Base-by-base conservation (phyloP, 1,140 invertebrate genomes). In the Eueides isabella region DNA sequence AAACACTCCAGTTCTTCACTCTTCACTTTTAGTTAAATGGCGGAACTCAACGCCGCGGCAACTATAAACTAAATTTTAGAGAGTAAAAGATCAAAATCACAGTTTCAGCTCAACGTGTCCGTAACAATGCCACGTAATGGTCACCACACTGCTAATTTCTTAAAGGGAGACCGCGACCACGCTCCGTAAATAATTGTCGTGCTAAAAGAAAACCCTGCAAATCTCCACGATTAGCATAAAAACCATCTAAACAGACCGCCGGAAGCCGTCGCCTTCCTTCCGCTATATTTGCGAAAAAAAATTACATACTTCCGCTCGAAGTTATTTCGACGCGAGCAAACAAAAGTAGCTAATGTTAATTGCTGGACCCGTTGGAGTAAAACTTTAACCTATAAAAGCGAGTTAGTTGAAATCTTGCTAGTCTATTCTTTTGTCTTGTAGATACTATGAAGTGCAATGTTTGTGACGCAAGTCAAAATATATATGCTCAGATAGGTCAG, bases 151-250 rank as follows among this genome's bases (percentile, higher is more conserved):
- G 74, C 80, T 86, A 86, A 87, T 88, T 82, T 85, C 85, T 86
- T 85, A 84, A 85, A 84, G 80, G 82, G 80, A 77, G 80, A 74
- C 64, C 77, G 71, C 72, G 70, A 69, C 72, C 81, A 73, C 72
- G 71, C 65, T 72, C 79, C 75, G 84, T 91, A 87, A 92, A 92
- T 92, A 92, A 92, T 88, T 83, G 83, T 87, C 81, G 79, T 75
- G 84, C 86, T 86, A 87, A 90, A 89, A 90, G 84, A 88, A 87
- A 90, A 78, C 81, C 80, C 84, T 80, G 84, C 82, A 87, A 92
- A 92, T 91, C 86, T 88, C 81, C 74, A 76, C 80, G 88, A 92
- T 92, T 92, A 92, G 81, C 91, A 92, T 92, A 92, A 92, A 92
- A 92, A 90, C 83, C 90, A 87, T 83, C 89, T 89, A 89, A 92